Base-by-base conservation (phyloP, 92 coral and sea anemone genomes). In the Anthopleura xanthogrammica region DNA sequence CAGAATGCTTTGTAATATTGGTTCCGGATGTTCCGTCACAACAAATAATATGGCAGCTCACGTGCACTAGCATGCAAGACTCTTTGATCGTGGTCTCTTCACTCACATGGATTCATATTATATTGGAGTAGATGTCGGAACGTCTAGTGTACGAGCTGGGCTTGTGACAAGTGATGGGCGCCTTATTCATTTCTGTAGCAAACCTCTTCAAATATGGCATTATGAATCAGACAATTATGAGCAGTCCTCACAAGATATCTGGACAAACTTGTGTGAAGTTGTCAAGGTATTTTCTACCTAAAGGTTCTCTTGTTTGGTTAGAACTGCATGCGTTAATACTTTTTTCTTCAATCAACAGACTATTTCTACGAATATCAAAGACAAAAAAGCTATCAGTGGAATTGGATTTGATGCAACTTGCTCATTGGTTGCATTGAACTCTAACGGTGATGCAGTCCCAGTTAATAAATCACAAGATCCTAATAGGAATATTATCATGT, bases 381-480 rank as follows among this genome's bases (percentile, higher is more conserved):
- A 93, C 77, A 91, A 90, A 54, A 76, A 75, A 17, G 17, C 70
- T 40, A 83, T 96, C 24, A 90, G 70, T 68, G 99, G 99, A 13
- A 90, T 96, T 79, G 99, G 98, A 10, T 96, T 94, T 92, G 99
- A 96, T 90, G 99, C 94, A 1, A 96, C 99, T 19, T 96, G 99
- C 60, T 96, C 99, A 16, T 85, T 96, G 83, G 99, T 94, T 73
- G 90, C 88, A 79, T 65, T 96, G 72, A 88, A 88, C 71, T 60
- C 87, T n/a, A 68, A 86, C 23, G 98, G 94, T 52, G 65, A 77
- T 4, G 92, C 93, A 17, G 89, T 90, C 12, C 87, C 99, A 41
- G 89, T 86, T 41, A 94, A 96, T 62, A 92, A 87, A 70, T 72
- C 94, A 41, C 83, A 83, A 72, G 92, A 91, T 41, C 55, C 85